Evolutionary conservation across 2,888 invertebrate species (phyloP).

Genomic region (Actias luna): DNA sequence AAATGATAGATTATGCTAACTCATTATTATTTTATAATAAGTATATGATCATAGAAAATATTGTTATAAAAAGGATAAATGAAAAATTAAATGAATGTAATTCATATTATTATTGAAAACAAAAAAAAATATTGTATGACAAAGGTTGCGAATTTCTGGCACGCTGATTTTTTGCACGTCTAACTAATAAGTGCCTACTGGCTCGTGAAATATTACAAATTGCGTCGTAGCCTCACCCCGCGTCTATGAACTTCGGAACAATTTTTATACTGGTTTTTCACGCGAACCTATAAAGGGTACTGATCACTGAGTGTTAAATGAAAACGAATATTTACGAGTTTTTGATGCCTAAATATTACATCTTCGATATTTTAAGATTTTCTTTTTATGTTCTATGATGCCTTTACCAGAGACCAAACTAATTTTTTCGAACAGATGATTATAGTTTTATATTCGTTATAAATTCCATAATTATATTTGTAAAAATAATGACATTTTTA

Average conservation of each 20-base stretch:
- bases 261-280: slow-evolving; percentile 66
- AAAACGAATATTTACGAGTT: slow-evolving; percentile 36
- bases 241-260: slow-evolving; percentile 38
- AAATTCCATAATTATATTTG: too few relatives aligned
- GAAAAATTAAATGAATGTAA: too few relatives aligned
- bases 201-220: slow-evolving; percentile 82
- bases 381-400: not conserved
- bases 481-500: too few relatives aligned
- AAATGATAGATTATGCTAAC: too few relatives aligned
- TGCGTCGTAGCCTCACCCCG: slow-evolving; percentile 60
- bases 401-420: too few relatives aligned
- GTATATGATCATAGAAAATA: not conserved
- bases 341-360: not conserved
- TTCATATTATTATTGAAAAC: not conserved
- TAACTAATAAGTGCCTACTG: slow-evolving; percentile 81
- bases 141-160: slow-evolving; percentile 52
- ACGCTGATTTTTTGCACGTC: slow-evolving; percentile 76
- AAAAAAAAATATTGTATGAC: slow-evolving; percentile 17
- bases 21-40: too few relatives aligned
- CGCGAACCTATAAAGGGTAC: slow-evolving; percentile 53
- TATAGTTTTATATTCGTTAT: too few relatives aligned
- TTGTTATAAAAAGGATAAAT: not conserved
- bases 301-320: slow-evolving; percentile 63
- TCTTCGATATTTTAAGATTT: not conserved
- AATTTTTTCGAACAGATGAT: too few relatives aligned